Evolutionary conservation across 1,140 invertebrate genomes (phyloP).

Genomic region (Hyphantria cunea): DNA sequence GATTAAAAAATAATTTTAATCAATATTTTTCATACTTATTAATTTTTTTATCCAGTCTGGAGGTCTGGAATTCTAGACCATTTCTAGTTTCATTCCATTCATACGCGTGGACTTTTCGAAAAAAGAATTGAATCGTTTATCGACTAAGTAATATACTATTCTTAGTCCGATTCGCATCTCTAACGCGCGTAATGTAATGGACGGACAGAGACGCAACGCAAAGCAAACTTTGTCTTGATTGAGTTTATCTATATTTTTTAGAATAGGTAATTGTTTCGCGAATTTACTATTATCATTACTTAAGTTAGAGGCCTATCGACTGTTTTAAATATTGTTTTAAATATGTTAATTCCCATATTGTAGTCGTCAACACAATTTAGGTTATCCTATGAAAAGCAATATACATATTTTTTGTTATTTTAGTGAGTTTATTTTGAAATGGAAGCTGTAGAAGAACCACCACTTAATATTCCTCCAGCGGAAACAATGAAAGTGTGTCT

Average conservation of each 20-base stretch:
- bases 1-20: too few relatives aligned
- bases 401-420: slow-evolving; percentile 18
- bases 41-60: too few relatives aligned
- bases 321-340: too few relatives aligned
- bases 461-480: slow-evolving; percentile 32
- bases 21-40: too few relatives aligned
- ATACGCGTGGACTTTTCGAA: too few relatives aligned
- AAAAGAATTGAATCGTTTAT: too few relatives aligned
- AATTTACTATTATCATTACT: too few relatives aligned
- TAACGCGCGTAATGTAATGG: slow-evolving; percentile 22
- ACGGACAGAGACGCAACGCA: slow-evolving; percentile 30
- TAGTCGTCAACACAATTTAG: slow-evolving; percentile 21
- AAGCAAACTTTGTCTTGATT: slow-evolving; percentile 27
- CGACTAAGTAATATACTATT: too few relatives aligned
- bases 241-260: slow-evolving; percentile 3
- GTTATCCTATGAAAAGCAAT: slow-evolving; percentile 15
- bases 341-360: neutral
- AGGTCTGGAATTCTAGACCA: too few relatives aligned
- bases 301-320: too few relatives aligned
- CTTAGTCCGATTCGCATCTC: too few relatives aligned
- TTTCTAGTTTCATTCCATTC: too few relatives aligned
- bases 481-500: slow-evolving; percentile 48
- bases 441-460: slow-evolving; percentile 62
- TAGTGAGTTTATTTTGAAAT: slow-evolving; percentile 41
- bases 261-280: slow-evolving; percentile 11